Base-by-base conservation (phyloP, 2,113 vertebrate genomes). In the Megaptera novaeangliae region DNA sequence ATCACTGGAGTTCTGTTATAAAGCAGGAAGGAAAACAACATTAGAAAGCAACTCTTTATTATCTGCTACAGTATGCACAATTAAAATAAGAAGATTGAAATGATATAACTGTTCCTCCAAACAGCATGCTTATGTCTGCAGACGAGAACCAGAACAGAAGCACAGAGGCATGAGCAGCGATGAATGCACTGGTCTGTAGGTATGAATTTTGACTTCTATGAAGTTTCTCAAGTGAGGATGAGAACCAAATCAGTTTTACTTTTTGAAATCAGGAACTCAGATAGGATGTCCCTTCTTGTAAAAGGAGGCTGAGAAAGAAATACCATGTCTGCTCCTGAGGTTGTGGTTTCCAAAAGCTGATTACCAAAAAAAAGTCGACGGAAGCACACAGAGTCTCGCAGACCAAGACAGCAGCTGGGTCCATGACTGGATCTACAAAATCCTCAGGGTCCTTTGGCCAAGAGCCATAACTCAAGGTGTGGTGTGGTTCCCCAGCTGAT, bases 161-260 rank as follows among this genome's bases (percentile, higher is more conserved):
- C 7, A 1, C 23, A 46, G 63, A 63, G 27, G 2, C 23, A 14
- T 2, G 36, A 9, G 23, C 6, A 44, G 31, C 3, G 13, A 10
- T n/a, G 2, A n/a, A 5, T 5, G 1, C 6, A 0, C 12, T 5
- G 12, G 44, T 20, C 8, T 61, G 46, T 12, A 17, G 55, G 46
- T 34, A 27, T 17, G 25, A 13, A 68, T n/a, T 78, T 27, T 31
- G 2, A 68, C n/a, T 36, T 91, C 10, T 9, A 12, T 61, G 52
- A 75, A 44, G 14, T 39, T 81, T 89, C 78, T 89, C 74, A 17
- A 29, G 39, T 72, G 49, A 36, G 5, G 29, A 2, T 81, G 8
- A 68, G 63, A 92, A 78, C 25, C 3, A 64, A 55, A 46, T 36
- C 29, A 61, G 20, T 72, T 91, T 93, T 41, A 49, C 25, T 36